These are phyloP conservation scores for Rotaria macrura DNA, from an alignment of 2,888 invertebrate species.

Conservation along the genomic window DNA sequence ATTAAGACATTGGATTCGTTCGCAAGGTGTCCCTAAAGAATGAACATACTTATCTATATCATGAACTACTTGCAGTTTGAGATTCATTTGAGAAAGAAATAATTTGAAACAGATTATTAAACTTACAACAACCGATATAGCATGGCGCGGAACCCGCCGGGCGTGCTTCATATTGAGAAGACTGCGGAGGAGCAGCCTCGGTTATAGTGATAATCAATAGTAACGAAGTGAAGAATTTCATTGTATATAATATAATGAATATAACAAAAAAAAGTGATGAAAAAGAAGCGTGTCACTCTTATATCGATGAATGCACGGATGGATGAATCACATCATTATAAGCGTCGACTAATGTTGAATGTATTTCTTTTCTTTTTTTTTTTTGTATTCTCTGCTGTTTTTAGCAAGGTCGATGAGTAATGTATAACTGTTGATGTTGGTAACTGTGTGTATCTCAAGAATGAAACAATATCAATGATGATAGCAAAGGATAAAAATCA, in stretches of 20 bases:
- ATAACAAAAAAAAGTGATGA: slow-evolving; percentile 6
- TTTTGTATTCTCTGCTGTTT: neutral
- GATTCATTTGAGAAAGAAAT: neutral
- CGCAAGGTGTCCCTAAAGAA: neutral
- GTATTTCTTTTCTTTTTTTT: neutral
- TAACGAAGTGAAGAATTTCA: neutral
- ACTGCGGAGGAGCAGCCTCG: neutral
- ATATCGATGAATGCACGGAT: slow-evolving; percentile 11
- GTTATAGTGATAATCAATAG: neutral
- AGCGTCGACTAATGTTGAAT: neutral
- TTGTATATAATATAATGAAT: slow-evolving; percentile 5
- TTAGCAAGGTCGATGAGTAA: slow-evolving; percentile 1
- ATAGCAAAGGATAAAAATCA: neutral
- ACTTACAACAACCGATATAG: neutral
- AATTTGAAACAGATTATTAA: neutral
- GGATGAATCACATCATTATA: slow-evolving; percentile 8
- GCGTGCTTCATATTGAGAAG: neutral
- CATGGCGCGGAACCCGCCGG: neutral
- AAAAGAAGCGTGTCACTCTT: slow-evolving; percentile 8
- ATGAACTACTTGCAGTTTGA: neutral
- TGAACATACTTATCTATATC: neutral
- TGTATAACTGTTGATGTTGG: neutral
- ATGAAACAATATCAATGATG: neutral
- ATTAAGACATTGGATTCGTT: neutral
- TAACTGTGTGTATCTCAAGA: neutral